Evolutionary conservation across 1,140 invertebrate species (phyloP).

Genomic region (Brachionus manjavacas): DNA sequence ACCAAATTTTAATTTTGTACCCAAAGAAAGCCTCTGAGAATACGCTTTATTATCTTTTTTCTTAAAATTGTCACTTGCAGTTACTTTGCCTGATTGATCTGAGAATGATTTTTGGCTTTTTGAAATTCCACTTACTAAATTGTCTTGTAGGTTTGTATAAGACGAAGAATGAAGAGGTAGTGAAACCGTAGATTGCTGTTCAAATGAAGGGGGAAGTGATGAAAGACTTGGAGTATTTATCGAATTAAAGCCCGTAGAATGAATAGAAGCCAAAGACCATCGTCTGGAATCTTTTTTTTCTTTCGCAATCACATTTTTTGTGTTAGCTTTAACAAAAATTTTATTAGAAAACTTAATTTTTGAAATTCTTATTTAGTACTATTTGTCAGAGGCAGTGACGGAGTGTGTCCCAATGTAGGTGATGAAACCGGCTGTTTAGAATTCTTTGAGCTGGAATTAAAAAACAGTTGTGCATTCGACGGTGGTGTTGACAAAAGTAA

Average conservation of each 20-base stretch:
- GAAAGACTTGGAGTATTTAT: background rate
- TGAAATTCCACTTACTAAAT: background rate
- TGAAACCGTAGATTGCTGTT: background rate
- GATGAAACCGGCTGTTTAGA: background rate
- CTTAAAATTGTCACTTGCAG: background rate
- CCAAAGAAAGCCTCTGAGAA: background rate
- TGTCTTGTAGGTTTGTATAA: background rate
- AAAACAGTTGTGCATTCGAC: background rate
- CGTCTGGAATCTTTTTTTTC: background rate
- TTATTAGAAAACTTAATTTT: background rate
- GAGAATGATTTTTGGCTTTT: background rate
- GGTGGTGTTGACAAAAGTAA: slow-evolving; percentile 4
- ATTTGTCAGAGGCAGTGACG: background rate
- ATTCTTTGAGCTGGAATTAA: background rate
- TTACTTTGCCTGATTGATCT: background rate
- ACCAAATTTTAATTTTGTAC: background rate
- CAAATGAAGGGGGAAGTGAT: background rate
- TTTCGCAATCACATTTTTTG: background rate
- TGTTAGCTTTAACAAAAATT: background rate
- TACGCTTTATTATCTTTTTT: background rate
- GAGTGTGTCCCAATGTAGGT: background rate
- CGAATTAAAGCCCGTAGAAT: background rate
- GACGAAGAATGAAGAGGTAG: background rate
- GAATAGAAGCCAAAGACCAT: slow-evolving; percentile 29
- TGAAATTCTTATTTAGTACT: background rate